phyloP scores from a whole-genome alignment of 2,797 vertebrate genomes.

The Dicrostonyx torquatus region DNA sequence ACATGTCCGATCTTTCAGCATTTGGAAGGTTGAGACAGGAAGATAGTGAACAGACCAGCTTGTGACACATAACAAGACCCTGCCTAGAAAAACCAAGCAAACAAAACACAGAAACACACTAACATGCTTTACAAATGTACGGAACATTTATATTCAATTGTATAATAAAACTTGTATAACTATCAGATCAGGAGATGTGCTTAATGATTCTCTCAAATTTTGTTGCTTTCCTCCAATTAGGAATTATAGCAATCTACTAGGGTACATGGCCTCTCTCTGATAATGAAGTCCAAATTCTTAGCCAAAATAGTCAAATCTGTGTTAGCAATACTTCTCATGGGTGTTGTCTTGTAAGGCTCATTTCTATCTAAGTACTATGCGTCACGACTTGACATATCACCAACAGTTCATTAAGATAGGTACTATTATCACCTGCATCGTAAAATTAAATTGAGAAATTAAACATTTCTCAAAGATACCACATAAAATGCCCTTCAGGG shows the following conservation, averaged over 20 bases:
- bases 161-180: conserved; percentile 4
- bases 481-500: conserved; percentile 21
- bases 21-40: background rate
- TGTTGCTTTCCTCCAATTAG: background rate
- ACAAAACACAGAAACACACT: conserved; percentile 12
- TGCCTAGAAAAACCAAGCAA: background rate
- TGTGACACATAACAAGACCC: background rate
- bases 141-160: conserved; percentile 51
- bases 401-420: background rate
- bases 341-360: background rate
- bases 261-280: background rate
- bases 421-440: background rate
- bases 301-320: background rate
- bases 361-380: background rate
- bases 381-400: background rate
- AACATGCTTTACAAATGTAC: conserved; percentile 22
- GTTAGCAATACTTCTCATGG: background rate
- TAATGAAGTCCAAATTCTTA: background rate
- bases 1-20: background rate
- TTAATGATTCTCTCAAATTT: conserved; percentile 14
- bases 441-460: background rate
- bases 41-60: background rate
- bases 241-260: background rate
- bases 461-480: conserved; percentile 2
- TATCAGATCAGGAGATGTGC: background rate